Conservation (phyloP, 2,797 vertebrate species). For the Mormyrops attenuatus region DNA sequence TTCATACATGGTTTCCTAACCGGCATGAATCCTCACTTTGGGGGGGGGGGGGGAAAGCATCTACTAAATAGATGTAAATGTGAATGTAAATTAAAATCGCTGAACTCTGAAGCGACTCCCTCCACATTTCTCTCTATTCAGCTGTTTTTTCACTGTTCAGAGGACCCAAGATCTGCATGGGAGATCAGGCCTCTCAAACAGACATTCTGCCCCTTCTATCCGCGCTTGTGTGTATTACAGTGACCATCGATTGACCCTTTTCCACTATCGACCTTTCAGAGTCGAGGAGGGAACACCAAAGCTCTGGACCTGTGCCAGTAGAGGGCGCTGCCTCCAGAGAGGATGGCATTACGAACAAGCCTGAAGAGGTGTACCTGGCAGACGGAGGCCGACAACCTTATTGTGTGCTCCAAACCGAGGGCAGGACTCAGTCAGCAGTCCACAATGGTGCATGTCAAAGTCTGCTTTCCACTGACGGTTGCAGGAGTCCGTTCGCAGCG, state of each 20-base stretch:
- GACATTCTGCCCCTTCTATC: background rate
- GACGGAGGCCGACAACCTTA: background rate
- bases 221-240: background rate
- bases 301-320: slow-evolving; percentile 23
- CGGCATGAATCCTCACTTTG: background rate
- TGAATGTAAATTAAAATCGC: background rate
- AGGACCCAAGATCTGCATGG: background rate
- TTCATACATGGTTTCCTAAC: background rate
- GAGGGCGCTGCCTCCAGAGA: slow-evolving; percentile 3
- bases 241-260: background rate
- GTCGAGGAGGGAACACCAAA: slow-evolving; percentile 15
- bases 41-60: background rate
- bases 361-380: background rate
- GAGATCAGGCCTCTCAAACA: background rate
- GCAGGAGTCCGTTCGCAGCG: slow-evolving; percentile 48
- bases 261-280: background rate
- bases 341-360: background rate
- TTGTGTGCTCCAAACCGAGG: background rate
- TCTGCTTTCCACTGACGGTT: slow-evolving; percentile 40
- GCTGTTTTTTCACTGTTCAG: background rate
- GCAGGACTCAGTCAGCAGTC: slow-evolving; percentile 32
- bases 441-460: slow-evolving; percentile 27
- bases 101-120: background rate
- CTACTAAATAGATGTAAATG: background rate
- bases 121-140: background rate